Evolutionary conservation across 2,113 vertebrate species (phyloP), one percentile per base, ranked within the genome.

Genomic region (Beaufortia kweichowensis): DNA sequence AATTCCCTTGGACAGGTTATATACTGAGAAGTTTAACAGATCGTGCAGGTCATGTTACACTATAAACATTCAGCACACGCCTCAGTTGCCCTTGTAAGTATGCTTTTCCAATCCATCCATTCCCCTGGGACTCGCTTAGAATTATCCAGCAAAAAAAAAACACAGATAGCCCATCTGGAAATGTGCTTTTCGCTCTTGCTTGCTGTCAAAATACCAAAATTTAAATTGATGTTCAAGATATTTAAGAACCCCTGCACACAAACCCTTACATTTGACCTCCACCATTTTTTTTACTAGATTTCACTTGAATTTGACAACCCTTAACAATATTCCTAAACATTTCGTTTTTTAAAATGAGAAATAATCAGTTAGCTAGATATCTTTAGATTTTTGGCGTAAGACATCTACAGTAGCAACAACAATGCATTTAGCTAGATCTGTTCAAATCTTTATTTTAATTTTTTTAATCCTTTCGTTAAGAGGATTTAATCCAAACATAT

Each of bases 101-200:
- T 80, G 48, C 59, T 78, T 78, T 78, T 66, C 55, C 56, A 57
- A 66, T 75, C 69, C 33, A 11, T 26, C 21, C 26, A 17, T 73
- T 76, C 73, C 62, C 39, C 39, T 63, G 28, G 24, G 62, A 76
- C 68, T 46, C 64, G 29, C 31, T 33, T 26, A 50, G 76, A 57
- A 61, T 56, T 70, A 67, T 53, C 19, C 61, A 61, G 62, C 41
- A 2, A 23, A 41, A n/a, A n/a, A 2, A 23, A 81, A 15, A 79
- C 43, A 79, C 31, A 66, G 71, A 79, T 46, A 78, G 53, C 61
- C 60, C 79, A 81, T 81, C 82, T 83, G 82, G 76, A 81, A 79
- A 71, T 55, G 17, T 62, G 57, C 62, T 67, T 48, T 39, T 65
- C 35, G 14, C 23, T 56, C 23, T 57, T 43, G 64, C 53, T 48